Base-by-base conservation (phyloP, 1,140 invertebrate genomes). In the Drosophila bifasciata region DNA sequence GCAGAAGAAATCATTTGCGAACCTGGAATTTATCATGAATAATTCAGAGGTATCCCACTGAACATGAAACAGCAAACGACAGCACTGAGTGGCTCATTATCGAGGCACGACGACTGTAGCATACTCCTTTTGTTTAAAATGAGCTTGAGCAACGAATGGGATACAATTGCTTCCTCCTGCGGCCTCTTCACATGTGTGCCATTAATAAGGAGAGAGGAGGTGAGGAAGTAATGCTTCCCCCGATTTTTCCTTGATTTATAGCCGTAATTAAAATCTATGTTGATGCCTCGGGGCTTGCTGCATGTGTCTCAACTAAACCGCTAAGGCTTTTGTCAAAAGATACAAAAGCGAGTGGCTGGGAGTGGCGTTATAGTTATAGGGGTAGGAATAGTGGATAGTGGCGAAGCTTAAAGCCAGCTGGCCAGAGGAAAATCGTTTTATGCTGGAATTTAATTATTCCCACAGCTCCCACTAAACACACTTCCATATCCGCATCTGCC, bases 271-370 rank as follows among this genome's bases (percentile, higher is more conserved):
- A 85, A 85, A 86, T 86, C 80, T 76, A 71, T 72, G 61, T 44
- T 25, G 32, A 36, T 51, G 53, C 25, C 52, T 55, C 53, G 16
- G 46, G 53, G 63, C 53, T 2, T 36, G 11, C 11, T 36, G 32
- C 32, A 36, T 36, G 32, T 45, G 41, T 15, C 60, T 62, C 21
- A 46, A 68, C 68, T 85, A 85, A 85, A 67, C 76, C 80, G 80
- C 75, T 76, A 85, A 85, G 76, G 59, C 81, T 85, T 85, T 79
- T 85, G 76, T 86, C 76, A 85, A 85, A 85, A 85, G 72, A 74
- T 63, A 76, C 79, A 84, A 79, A 80, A 75, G 71, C 50, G 44
- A 9, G 3, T 23, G 16, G n/a, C n/a, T 16, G 43, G 46, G 11
- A 23, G 25, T n/a, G n/a, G n/a, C n/a, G n/a, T n/a, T n/a, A n/a